Evolutionary conservation across 2,113 vertebrate species (phyloP), one percentile per base, ranked within the genome.

Genomic region (Echinops telfairi): DNA sequence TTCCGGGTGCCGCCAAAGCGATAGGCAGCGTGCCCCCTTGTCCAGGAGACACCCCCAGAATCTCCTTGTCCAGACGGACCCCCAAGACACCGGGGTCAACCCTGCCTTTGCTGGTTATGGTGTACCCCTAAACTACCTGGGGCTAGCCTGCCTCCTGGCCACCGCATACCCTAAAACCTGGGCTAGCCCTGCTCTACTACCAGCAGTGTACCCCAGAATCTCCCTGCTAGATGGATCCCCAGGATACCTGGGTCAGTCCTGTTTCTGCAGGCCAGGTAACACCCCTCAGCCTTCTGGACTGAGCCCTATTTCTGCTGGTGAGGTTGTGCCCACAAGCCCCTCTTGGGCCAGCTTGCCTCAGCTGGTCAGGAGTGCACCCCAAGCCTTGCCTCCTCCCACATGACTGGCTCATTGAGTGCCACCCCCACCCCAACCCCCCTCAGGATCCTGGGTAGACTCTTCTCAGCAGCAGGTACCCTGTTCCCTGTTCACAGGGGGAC

Each of bases 391-490:
- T 73, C n/a, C 29, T 31, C 29, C 15, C 66, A 12, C 27, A 31
- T 22, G 66, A 68, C 60, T 77, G 85, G 43, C 2, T 8, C 15
- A 78, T 57, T 53, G 43, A 22, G 27, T 25, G n/a, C 29, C 25
- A 29, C 4, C 25, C 0, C 60, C 16, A 33, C 12, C 57, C 47
- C 20, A 22, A 25, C 27, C 47, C 75, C 43, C 73, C 47, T 25
- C 60, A 0, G 31, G 53, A 22, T 47, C 76, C 53, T 0, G 2
- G 60, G 79, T 81, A 1, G 6, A 15, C 68, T 20, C 27, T 57
- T 88, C 88, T 78, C 70, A 25, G 60, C 76, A 83, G 76, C 88
- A 62, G 87, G 86, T 90, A 91, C 70, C 80, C 88, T 88, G 68
- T 58, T 58, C 66, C 57, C 64, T n/a, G 1, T 17, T 10, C 3